phyloP scores from a whole-genome alignment of 2,113 vertebrate species.

The Percina caprodes region DNA sequence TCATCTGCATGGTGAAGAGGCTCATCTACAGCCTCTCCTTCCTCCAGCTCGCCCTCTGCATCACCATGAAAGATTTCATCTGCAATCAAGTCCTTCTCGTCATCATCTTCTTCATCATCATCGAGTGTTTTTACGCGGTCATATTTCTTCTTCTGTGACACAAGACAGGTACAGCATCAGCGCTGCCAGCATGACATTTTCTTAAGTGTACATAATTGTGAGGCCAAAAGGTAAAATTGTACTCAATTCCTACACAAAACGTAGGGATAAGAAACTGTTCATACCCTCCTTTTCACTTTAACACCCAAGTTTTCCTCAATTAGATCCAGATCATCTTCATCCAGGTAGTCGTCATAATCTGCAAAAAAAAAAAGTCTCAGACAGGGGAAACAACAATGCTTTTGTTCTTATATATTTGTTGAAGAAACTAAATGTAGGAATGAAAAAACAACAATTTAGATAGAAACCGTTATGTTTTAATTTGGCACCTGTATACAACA shows the following conservation, averaged over 20 bases:
- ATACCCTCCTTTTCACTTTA: constrained; percentile 97
- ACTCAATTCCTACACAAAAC: neutral
- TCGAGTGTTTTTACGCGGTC: constrained; percentile 95
- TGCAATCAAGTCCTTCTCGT: constrained; percentile 93
- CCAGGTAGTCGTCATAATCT: constrained; percentile 94
- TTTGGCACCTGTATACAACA: neutral
- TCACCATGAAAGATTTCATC: constrained; percentile 97
- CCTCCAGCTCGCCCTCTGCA: constrained; percentile 93
- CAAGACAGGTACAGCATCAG: constrained; percentile 5
- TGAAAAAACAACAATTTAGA: neutral
- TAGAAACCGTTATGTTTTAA: neutral
- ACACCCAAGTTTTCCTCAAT: constrained; percentile 99
- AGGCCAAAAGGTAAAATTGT: neutral
- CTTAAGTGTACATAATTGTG: neutral
- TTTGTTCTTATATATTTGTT: neutral
- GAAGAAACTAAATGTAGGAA: neutral
- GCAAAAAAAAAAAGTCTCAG: constrained; percentile 30
- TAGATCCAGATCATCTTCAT: constrained; percentile 98
- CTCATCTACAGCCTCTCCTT: constrained; percentile 89
- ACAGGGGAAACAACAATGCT: constrained; percentile 8
- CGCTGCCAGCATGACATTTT: neutral
- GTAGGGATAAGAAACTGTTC: constrained; percentile 21
- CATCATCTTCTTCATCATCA: constrained; percentile 96
- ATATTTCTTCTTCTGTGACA: constrained; percentile 91
- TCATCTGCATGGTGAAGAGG: constrained; percentile 88